Base-by-base conservation (phyloP, 2,113 vertebrate genomes). In the Sterna hirundo region DNA sequence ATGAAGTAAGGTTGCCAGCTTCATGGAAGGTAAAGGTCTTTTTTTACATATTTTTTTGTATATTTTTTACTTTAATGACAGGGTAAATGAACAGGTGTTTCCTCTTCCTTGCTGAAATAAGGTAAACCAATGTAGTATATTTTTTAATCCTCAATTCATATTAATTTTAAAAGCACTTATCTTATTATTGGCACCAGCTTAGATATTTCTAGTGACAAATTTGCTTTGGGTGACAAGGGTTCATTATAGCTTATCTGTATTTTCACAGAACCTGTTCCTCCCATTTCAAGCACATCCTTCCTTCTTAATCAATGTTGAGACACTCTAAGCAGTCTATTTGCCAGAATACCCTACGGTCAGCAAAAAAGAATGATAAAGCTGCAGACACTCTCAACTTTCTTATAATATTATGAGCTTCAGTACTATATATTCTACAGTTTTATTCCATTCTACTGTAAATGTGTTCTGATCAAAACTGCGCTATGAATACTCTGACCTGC, bases 191-290 rank as follows among this genome's bases (percentile, higher is more conserved):
- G 78, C 69, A 93, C 36, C 34, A 80, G 38, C 47, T 80, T 27
- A 40, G 64, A 30, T 61, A 83, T 62, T 82, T 66, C 65, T 32
- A 75, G 55, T 58, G 61, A 74, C 46, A 64, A 6, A 38, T 55
- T 75, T 29, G 32, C 81, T 36, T 15, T 2, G 21, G 36, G 27
- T 44, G 54, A 40, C 0, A 0, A 52, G 23, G 40, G 14, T 4
- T 84, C 26, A 29, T 34, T 42, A 17, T 3, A 78, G 49, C 3
- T 77, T 14, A 77, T 47, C 62, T 29, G 3, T 27, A 44, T 16
- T 51, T 84, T 27, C 72, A 65, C 42, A 46, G 55, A 65, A 49
- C 36, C 55, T 36, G 15, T 23, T 49, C 51, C 46, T 93, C 66
- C 64, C 60, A 26, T 51, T 92, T 66, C 58, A 74, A 86, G 51